Conservation (phyloP, 2,888 invertebrate genomes). For the Rhopalosiphum nymphaeae region DNA sequence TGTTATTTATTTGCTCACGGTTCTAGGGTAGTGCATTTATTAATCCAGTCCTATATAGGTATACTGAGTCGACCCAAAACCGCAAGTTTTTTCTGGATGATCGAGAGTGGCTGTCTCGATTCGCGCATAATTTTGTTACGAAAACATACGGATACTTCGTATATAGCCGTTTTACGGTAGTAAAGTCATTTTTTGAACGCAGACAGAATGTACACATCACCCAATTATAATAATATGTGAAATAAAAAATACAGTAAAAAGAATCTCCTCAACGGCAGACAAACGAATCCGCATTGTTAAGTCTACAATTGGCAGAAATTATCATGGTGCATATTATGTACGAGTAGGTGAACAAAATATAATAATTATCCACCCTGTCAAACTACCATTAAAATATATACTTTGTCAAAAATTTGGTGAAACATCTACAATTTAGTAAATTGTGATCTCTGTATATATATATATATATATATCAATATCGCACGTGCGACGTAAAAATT, state of each 20-base stretch:
- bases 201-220: not conserved
- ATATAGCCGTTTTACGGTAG: not conserved
- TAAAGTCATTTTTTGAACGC: not conserved
- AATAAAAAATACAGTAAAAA: not conserved
- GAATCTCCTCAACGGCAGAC: not conserved
- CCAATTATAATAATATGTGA: not conserved
- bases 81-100: too few relatives aligned
- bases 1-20: too few relatives aligned
- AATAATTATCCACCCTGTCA: not conserved
- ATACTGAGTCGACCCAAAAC: too few relatives aligned
- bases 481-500: not conserved
- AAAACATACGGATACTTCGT: not conserved
- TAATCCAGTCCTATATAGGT: too few relatives aligned
- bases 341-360: not conserved
- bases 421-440: not conserved
- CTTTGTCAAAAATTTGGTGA: not conserved
- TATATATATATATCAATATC: not conserved
- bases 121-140: not conserved
- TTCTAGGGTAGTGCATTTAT: too few relatives aligned
- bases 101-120: too few relatives aligned
- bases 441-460: not conserved
- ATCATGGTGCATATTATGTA: not conserved
- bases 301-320: not conserved
- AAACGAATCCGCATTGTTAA: not conserved
- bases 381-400: not conserved